phyloP scores from a whole-genome alignment of 2,888 invertebrate species.

The Heliconius cydno region DNA sequence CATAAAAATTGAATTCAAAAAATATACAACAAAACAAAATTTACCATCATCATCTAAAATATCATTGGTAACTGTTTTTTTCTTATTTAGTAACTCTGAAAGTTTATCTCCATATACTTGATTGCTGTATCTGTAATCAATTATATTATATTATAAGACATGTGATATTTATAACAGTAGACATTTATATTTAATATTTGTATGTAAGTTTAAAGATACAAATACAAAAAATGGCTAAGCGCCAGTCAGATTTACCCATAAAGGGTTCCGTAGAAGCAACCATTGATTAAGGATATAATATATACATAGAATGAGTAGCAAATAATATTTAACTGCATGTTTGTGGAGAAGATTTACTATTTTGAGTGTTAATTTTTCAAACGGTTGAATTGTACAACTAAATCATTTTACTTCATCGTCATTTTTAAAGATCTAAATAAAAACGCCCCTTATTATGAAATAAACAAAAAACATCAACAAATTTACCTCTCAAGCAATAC shows the following conservation, averaged over 20 bases:
- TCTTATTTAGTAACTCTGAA: slow-evolving; percentile 84
- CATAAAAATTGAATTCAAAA: neutral
- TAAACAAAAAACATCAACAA: slow-evolving; percentile 2
- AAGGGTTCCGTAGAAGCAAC: too few relatives aligned
- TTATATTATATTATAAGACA: neutral
- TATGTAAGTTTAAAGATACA: neutral
- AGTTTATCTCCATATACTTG: slow-evolving; percentile 89
- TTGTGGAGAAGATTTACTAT: neutral
- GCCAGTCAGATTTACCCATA: too few relatives aligned
- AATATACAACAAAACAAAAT: neutral
- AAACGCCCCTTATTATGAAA: slow-evolving; percentile 29
- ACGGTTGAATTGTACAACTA: too few relatives aligned
- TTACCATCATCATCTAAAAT: slow-evolving; percentile 67
- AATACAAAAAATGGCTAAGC: too few relatives aligned
- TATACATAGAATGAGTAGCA: too few relatives aligned
- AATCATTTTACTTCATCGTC: too few relatives aligned
- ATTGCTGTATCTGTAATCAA: slow-evolving; percentile 81
- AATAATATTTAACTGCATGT: too few relatives aligned
- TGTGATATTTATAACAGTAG: neutral
- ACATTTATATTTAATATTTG: neutral
- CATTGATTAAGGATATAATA: too few relatives aligned
- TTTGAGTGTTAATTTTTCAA: neutral
- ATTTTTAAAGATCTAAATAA: too few relatives aligned
- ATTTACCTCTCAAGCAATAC: slow-evolving; percentile 89
- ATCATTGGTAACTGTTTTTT: slow-evolving; percentile 72